Conservation (phyloP, 2,113 vertebrate species). For the Gobius niger region DNA sequence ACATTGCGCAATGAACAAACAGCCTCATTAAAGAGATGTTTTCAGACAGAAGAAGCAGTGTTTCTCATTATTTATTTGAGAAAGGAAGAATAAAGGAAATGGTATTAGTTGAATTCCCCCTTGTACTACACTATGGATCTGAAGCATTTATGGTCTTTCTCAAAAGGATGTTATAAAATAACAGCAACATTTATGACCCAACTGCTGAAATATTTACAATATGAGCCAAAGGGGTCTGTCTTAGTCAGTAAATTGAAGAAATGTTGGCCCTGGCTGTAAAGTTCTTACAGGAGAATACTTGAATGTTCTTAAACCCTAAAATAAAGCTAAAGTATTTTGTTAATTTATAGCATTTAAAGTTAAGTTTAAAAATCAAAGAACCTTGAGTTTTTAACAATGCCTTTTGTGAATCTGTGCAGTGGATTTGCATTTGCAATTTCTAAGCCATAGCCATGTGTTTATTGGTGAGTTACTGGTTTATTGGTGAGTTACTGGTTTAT, state of each 20-base stretch:
- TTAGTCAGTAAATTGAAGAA: neutral
- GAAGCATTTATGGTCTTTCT: neutral
- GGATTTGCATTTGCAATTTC: neutral
- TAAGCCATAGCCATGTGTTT: too few species aligned
- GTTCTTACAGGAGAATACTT: neutral
- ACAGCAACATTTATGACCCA: neutral
- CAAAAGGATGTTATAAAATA: neutral
- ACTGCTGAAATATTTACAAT: slow-evolving; percentile 1
- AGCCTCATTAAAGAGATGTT: neutral
- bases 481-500: too few species aligned
- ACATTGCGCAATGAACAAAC: neutral
- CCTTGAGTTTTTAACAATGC: neutral
- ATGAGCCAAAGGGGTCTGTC: neutral
- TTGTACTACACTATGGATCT: neutral
- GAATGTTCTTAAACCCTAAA: neutral
- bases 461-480: too few species aligned
- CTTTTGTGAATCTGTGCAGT: neutral
- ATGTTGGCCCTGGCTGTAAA: neutral
- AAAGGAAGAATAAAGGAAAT: neutral
- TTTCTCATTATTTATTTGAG: neutral
- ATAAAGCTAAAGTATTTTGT: neutral
- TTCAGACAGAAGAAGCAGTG: neutral
- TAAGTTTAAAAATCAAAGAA: neutral
- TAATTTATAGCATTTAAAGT: neutral
- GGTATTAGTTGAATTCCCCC: neutral